Evolutionary conservation across 2,113 vertebrate genomes (phyloP), one percentile per base, ranked within the genome.

Genomic region (Bubo blakistoni): DNA sequence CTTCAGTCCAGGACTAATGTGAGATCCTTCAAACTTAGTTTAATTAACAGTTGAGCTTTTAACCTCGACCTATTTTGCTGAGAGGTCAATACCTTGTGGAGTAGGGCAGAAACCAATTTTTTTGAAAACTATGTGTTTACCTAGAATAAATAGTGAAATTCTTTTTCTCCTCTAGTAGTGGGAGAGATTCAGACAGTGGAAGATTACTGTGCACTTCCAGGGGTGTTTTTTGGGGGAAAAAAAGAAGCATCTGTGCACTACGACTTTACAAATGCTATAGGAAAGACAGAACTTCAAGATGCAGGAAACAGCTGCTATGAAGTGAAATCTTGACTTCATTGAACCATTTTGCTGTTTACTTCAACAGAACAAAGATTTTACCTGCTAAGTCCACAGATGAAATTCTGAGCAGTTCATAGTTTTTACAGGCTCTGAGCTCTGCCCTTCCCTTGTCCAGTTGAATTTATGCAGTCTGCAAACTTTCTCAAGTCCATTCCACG

Each of bases 161-260:
- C 3, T 34, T 47, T 67, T 86, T 81, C 51, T 5, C 11, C 24
- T 63, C 16, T 18, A 88, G n/a, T 34, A 13, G 10, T 44, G 9
- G 46, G 34, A 61, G 30, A 83, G 36, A 51, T 58, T 71, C 59
- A 63, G 72, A 59, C 49, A 81, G 10, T 42, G 13, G 25, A 81
- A 66, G 38, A 72, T 78, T 62, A 54, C 38, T n/a, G 49, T 89
- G 44, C 44, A 11, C 5, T 81, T 78, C 34, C 36, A 57, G 49
- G 46, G 14, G 10, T 81, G n/a, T 44, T 67, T 25, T 2, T 0
- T 38, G 38, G 11, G 62, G 11, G 5, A 2, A 2, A 7, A 5
- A 59, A 65, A 27, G 32, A 42, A 66, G 22, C 24, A 13, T 17
- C 30, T 25, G 16, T 77, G 57, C 65, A 77, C 62, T 62, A 7